phyloP scores from a whole-genome alignment of 2,888 invertebrate genomes.

The Drosophila macrospina region DNA sequence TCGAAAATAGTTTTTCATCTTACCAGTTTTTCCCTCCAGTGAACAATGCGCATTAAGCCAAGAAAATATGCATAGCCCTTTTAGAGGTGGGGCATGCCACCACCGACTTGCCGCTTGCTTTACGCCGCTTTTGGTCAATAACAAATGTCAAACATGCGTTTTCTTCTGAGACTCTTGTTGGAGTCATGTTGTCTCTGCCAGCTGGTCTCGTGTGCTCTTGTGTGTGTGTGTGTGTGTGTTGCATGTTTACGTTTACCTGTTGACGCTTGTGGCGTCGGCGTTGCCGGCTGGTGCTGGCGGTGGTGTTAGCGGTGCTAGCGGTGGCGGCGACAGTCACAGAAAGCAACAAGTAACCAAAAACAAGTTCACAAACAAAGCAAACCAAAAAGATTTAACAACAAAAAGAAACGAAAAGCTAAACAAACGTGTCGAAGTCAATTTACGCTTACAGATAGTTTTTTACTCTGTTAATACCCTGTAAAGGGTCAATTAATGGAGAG shows the following conservation, averaged over 20 bases:
- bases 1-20: constrained; percentile 38
- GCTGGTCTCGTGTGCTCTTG: constrained; percentile 29
- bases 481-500: neutral
- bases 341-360: constrained; percentile 69
- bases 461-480: constrained; percentile 4
- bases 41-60: constrained; percentile 27
- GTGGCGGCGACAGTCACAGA: constrained; percentile 45
- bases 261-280: constrained; percentile 67
- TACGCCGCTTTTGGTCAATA: constrained; percentile 66
- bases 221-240: constrained; percentile 39
- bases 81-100: constrained; percentile 24
- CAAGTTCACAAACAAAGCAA: constrained; percentile 67
- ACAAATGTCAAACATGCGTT: constrained; percentile 65
- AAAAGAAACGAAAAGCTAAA: constrained; percentile 17
- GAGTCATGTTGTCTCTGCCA: constrained; percentile 42
- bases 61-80: constrained; percentile 47
- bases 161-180: constrained; percentile 30
- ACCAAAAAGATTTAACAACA: constrained; percentile 41
- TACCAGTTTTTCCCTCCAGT: constrained; percentile 34
- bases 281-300: constrained; percentile 2
- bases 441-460: constrained; percentile 14
- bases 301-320: constrained; percentile 4
- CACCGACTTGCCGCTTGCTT: constrained; percentile 10
- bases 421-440: constrained; percentile 21
- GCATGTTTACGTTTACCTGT: constrained; percentile 70